phyloP scores from a whole-genome alignment of 2,113 vertebrate genomes.

The Puntigrus tetrazona region DNA sequence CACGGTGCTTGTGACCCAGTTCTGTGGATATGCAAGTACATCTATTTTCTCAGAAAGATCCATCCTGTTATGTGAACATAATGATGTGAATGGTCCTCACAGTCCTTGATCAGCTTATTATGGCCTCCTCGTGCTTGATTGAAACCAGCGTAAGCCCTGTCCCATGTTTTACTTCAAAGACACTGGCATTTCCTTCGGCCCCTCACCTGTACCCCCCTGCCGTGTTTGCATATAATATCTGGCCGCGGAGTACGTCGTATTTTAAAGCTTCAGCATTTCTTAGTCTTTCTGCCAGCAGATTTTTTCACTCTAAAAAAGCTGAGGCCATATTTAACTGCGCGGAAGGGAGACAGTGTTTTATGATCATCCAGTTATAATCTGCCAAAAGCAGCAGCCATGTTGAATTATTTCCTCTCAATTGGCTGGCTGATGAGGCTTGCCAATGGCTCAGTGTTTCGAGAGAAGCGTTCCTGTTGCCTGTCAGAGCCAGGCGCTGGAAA shows the following conservation, averaged over 20 bases:
- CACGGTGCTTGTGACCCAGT: neutral
- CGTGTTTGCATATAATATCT: neutral
- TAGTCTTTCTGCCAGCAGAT: neutral
- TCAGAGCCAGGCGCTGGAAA: slow-evolving; percentile 32
- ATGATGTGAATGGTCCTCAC: neutral
- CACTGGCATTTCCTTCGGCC: neutral
- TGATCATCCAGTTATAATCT: slow-evolving; percentile 14
- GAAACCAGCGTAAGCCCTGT: neutral
- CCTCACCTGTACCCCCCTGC: neutral
- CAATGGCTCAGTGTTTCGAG: slow-evolving; percentile 31
- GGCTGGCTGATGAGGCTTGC: slow-evolving; percentile 31
- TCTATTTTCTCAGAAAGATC: neutral
- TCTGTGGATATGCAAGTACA: neutral
- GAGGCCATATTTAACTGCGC: slow-evolving; percentile 15
- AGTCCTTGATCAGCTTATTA: neutral
- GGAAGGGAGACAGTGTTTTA: slow-evolving; percentile 8
- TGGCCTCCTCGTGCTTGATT: neutral
- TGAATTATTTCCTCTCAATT: slow-evolving; percentile 37
- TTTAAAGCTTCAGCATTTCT: neutral
- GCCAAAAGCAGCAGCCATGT: slow-evolving; percentile 18
- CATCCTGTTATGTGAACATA: neutral
- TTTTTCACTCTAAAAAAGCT: neutral
- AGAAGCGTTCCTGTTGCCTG: slow-evolving; percentile 18
- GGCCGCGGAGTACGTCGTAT: neutral
- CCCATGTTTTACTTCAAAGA: neutral